Evolutionary conservation across 2,113 vertebrate species (phyloP).

Genomic region (Oenanthe oenanthe): DNA sequence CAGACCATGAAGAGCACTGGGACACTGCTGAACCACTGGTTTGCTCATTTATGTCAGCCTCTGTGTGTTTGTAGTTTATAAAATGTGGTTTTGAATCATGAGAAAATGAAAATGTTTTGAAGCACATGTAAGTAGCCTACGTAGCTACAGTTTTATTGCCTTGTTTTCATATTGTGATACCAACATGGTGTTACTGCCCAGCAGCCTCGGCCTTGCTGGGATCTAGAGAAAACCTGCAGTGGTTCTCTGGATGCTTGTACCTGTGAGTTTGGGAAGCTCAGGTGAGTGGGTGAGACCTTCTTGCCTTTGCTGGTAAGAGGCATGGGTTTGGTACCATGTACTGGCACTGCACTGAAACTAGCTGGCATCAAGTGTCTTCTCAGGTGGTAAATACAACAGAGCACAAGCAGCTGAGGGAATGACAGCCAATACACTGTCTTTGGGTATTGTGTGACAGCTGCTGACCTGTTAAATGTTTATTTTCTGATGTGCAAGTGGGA

Average conservation of each 20-base stretch:
- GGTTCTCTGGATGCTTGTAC: not conserved
- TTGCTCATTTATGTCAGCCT: not conserved
- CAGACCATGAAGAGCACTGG: not conserved
- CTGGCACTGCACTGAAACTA: not conserved
- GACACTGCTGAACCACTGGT: not conserved
- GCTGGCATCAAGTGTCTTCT: not conserved
- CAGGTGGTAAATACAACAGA: not conserved
- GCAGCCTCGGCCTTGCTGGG: not conserved
- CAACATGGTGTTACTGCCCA: not conserved
- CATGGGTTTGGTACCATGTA: accelerated
- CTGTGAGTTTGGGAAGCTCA: not conserved
- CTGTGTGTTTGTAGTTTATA: not conserved
- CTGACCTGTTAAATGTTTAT: not conserved
- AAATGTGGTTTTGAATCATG: not conserved
- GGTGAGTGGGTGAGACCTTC: not conserved
- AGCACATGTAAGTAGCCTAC: not conserved
- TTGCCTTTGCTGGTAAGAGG: not conserved
- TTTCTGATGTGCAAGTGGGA: not conserved
- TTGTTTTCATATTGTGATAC: not conserved
- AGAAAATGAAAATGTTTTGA: not conserved
- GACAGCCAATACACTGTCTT: not conserved
- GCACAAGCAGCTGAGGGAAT: not conserved
- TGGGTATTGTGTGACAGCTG: not conserved
- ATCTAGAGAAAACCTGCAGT: not conserved
- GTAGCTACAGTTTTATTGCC: not conserved